These are phyloP conservation scores for Odocoileus hemionus DNA, from an alignment of 2,113 vertebrate genomes.

Conservation along the genomic window DNA sequence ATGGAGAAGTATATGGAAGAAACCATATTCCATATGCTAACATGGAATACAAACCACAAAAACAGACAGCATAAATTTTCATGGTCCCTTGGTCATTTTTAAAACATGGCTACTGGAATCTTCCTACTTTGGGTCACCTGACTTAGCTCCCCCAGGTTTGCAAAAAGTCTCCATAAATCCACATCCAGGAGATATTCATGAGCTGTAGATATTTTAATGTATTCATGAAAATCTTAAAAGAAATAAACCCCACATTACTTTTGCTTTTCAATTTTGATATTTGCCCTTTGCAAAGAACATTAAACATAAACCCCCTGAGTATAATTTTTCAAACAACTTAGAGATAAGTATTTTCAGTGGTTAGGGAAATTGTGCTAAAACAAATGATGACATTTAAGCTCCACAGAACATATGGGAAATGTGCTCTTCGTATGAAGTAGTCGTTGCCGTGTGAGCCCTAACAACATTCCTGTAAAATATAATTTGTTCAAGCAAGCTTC, in stretches of 20 bases:
- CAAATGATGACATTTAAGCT: not conserved
- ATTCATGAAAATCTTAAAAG: conserved; percentile 88
- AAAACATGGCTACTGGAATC: not conserved
- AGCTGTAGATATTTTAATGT: conserved; percentile 85
- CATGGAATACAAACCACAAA: not conserved
- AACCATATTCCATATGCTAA: not conserved
- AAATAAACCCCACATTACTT: conserved; percentile 52
- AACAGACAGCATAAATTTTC: not conserved
- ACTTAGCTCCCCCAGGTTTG: conserved; percentile 90
- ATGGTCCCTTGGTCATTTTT: not conserved
- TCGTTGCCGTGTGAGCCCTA: not conserved
- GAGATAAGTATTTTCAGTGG: not conserved
- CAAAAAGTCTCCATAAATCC: conserved; percentile 88
- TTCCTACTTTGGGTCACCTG: conserved; percentile 81
- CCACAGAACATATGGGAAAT: not conserved
- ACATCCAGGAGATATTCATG: conserved; percentile 87
- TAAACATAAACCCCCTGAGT: not conserved
- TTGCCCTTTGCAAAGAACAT: not conserved
- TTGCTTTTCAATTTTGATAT: conserved; percentile 16
- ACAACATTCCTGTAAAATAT: not conserved
- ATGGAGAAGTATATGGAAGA: not conserved
- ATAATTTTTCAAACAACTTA: not conserved
- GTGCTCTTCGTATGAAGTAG: not conserved
- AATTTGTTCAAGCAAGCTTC: not conserved
- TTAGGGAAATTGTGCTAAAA: not conserved